Conservation (phyloP, 2,797 vertebrate species). For the Australoheros facetus region DNA sequence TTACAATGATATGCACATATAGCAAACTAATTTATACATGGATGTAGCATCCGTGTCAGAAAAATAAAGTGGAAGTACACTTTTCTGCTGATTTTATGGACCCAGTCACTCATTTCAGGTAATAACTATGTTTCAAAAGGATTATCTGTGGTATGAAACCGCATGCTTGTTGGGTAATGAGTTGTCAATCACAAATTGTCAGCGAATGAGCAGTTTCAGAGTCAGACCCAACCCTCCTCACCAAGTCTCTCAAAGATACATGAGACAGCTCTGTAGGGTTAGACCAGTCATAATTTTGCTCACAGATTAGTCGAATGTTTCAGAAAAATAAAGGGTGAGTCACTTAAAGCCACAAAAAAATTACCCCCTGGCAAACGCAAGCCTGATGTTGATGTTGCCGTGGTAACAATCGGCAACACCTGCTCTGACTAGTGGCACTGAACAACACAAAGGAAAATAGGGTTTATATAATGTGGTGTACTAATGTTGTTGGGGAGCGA, state of each 20-base stretch:
- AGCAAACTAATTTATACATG: neutral
- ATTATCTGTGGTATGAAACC: neutral
- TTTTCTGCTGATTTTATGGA: too few relatives aligned
- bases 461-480: neutral
- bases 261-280: neutral
- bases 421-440: neutral
- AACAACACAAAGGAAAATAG: neutral
- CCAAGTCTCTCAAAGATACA: neutral
- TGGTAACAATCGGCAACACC: constrained; percentile 1
- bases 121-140: neutral
- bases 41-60: too few relatives aligned
- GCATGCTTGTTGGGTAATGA: neutral
- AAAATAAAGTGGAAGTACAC: neutral
- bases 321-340: neutral
- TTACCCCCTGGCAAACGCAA: neutral
- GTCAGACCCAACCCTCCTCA: neutral
- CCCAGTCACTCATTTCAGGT: too few relatives aligned
- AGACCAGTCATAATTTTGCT: neutral
- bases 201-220: rapidly evolving
- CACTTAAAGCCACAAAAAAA: neutral
- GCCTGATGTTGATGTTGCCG: neutral
- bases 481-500: neutral
- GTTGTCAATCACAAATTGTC: neutral
- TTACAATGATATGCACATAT: neutral
- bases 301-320: neutral